Evolutionary conservation across 1,140 invertebrate genomes (phyloP), one percentile per base, ranked within the genome.

Genomic region (Drosophila simulans): DNA sequence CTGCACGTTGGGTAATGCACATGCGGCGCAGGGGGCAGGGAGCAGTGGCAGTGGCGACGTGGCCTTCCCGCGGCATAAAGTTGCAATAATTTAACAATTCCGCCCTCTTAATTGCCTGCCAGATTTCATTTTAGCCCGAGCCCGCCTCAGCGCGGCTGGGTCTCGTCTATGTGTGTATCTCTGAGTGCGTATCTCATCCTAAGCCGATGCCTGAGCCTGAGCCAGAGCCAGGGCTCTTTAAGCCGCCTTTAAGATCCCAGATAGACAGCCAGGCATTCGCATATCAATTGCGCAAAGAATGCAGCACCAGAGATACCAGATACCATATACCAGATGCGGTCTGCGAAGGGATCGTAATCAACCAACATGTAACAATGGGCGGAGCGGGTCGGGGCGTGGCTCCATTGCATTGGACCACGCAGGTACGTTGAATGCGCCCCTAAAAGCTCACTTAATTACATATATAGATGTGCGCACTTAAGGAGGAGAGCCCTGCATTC

Each of bases 1-100:
- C 22, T 56, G 71, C 53, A 54, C 27, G 62, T 20, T 66, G 60
- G 52, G 63, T 35, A 39, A 20, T 39, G 37, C 37, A 39, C 31
- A 31, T 31, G 31, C 31, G 31, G 31, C 8, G 31, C 31, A 13
- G 12, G 37, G 11, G 34, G 27, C 22, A 54, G 31, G 27, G 15
- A 27, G 34, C 22, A 20, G 42, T 20, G 17, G 42, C 17, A 22
- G 45, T 3, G 17, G n/a, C 15, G 13, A n/a, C 4, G 45, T 13
- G n/a, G 48, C 5, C 27, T 49, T 53, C 45, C 46, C 40, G 25
- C 39, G 65, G 60, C 51, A 77, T 74, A 75, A 71, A 70, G 52
- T 76, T 81, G 79, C 81, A 91, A 91, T 91, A 91, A 91, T 91
- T 91, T 91, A 85, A 81, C 80, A 90, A 90, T 91, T 91, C 81